Percentiles rank a stretch among this genome's conserved stretches.
These are phyloP conservation scores for Anguilla obscura DNA, from an alignment of 2,797 vertebrate species.

Conservation along the genomic window DNA sequence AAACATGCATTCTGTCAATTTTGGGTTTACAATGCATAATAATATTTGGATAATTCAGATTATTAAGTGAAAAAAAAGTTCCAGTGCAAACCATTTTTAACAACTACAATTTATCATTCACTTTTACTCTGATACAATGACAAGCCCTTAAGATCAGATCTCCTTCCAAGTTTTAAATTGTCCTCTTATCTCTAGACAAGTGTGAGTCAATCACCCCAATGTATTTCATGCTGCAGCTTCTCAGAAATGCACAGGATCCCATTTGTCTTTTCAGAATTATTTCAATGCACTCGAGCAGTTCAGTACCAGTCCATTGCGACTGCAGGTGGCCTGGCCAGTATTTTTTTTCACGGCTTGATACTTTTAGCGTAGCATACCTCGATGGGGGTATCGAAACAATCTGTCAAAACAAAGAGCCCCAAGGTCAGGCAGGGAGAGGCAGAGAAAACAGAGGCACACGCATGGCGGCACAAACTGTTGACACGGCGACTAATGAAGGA, in stretches of 20 bases:
- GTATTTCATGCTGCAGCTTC: not conserved
- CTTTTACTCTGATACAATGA: not conserved
- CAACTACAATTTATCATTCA: not conserved
- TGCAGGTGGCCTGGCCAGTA: not conserved
- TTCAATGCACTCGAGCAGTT: not conserved
- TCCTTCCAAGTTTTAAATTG: not conserved
- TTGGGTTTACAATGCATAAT: too few species aligned
- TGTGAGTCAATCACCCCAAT: not conserved
- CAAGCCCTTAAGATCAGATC: not conserved
- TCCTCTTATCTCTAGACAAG: not conserved
- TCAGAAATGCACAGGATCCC: not conserved
- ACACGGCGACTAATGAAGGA: slow-evolving; percentile 77
- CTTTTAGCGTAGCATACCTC: slow-evolving; percentile 54
- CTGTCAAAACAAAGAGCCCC: slow-evolving; percentile 71
- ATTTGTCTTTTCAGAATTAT: not conserved
- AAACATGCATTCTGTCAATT: too few species aligned
- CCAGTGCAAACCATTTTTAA: not conserved
- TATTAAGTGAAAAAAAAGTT: not conserved
- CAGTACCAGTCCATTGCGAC: not conserved
- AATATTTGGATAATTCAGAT: not conserved
- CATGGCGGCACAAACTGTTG: slow-evolving; percentile 67
- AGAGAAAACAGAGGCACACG: slow-evolving; percentile 77
- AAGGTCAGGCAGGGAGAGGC: slow-evolving; percentile 65
- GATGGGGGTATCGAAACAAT: slow-evolving; percentile 73
- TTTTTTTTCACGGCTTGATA: not conserved